These are phyloP conservation scores for Hafferia zeledoni DNA, from an alignment of 2,797 vertebrate genomes.

Conservation along the genomic window DNA sequence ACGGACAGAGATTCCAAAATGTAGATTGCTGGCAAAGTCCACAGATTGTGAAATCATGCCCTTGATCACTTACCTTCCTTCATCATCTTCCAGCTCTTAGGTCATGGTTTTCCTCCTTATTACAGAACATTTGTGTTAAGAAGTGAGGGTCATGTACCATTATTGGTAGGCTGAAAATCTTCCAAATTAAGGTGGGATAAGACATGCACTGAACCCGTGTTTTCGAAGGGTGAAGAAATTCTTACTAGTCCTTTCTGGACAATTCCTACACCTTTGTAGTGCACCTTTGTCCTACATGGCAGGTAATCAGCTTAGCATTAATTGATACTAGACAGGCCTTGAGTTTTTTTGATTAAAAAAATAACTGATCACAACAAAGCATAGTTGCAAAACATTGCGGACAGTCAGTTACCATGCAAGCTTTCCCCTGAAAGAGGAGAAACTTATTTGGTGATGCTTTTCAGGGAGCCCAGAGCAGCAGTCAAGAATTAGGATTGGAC, in stretches of 20 bases:
- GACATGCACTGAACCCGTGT: not conserved
- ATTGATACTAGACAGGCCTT: not conserved
- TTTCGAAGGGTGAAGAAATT: not conserved
- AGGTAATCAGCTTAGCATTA: not conserved
- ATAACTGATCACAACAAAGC: not conserved
- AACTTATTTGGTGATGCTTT: not conserved
- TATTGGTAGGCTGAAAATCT: not conserved
- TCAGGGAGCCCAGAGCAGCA: not conserved
- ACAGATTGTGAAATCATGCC: not conserved
- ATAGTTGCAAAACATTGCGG: not conserved
- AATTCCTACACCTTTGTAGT: not conserved
- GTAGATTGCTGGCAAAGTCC: not conserved
- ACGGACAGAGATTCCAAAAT: not conserved
- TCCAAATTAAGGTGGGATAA: not conserved
- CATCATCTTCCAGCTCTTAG: not conserved
- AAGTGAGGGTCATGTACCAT: not conserved
- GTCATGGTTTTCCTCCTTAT: not conserved
- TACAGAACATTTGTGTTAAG: not conserved
- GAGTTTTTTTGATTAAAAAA: not conserved
- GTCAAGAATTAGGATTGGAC: not conserved
- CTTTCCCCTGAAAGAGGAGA: not conserved
- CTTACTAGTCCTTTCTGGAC: not conserved
- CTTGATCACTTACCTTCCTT: not conserved
- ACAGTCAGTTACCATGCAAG: not conserved
- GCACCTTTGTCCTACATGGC: not conserved